phyloP scores from a whole-genome alignment of 2,888 invertebrate genomes.

The Theretra japonica region DNA sequence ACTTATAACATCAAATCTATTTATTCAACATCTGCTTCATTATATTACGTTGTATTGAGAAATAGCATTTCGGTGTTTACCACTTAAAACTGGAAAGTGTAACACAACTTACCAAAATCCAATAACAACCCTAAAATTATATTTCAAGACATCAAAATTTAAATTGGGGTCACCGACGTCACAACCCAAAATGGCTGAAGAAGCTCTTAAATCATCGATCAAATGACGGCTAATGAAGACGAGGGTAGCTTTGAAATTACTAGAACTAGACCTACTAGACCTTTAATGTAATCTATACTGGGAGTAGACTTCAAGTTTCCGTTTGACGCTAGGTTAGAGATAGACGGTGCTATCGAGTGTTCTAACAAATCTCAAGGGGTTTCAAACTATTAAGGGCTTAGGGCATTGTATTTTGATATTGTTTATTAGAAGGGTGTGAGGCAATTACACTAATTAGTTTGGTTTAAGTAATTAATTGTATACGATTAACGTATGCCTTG shows the following conservation, averaged over 20 bases:
- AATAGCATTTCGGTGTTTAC: too few relatives aligned
- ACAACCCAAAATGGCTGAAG: not conserved
- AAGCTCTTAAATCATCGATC: slow-evolving; percentile 14
- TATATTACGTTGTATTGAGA: too few relatives aligned
- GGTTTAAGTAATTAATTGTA: too few relatives aligned
- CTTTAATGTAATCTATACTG: not conserved
- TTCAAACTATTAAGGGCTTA: not conserved
- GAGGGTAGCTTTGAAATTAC: slow-evolving; percentile 16
- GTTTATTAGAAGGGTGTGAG: too few relatives aligned
- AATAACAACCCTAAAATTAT: too few relatives aligned
- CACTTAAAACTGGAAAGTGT: too few relatives aligned
- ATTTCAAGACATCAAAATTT: not conserved
- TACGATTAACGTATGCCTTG: too few relatives aligned
- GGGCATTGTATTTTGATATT: not conserved
- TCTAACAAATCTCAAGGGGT: not conserved
- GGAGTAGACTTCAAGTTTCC: not conserved
- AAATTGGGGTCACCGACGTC: not conserved
- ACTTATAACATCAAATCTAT: too few relatives aligned
- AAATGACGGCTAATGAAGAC: slow-evolving; percentile 16
- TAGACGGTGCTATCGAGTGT: not conserved
- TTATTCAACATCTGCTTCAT: too few relatives aligned
- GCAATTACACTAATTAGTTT: too few relatives aligned
- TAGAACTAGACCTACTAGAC: too few relatives aligned
- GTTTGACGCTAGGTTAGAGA: not conserved
- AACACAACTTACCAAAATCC: too few relatives aligned